Evolutionary conservation across 2,113 vertebrate genomes (phyloP).

Genomic region (Hippocampus abdominalis): DNA sequence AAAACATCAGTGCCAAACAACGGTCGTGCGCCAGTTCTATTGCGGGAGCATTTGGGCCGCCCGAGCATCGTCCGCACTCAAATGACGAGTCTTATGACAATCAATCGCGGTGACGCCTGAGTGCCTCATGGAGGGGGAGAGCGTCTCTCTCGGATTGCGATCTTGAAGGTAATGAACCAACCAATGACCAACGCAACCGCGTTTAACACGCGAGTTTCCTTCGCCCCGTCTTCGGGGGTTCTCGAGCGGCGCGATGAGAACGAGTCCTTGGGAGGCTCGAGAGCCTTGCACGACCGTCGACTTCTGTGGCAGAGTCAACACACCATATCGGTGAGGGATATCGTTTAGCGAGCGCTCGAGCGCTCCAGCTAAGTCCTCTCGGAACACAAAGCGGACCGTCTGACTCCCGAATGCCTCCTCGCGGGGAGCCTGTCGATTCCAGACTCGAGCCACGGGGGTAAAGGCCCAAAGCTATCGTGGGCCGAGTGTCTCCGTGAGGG

Average conservation of each 20-base stretch:
- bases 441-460: constrained; percentile 31
- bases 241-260: neutral
- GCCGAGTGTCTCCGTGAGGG: constrained; percentile 27
- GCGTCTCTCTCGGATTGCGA: constrained; percentile 39
- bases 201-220: neutral
- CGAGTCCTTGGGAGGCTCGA: neutral
- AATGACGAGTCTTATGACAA: constrained; percentile 24
- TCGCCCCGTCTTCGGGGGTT: neutral
- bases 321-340: no score
- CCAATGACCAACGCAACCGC: neutral
- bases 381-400: neutral
- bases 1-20: neutral
- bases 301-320: no score
- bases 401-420: constrained; percentile 34
- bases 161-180: constrained; percentile 28
- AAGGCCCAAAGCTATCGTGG: constrained; percentile 22
- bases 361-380: no score
- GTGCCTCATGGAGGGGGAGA: constrained; percentile 44
- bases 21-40: no score
- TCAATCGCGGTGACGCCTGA: constrained; percentile 30
- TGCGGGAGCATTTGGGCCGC: constrained; percentile 2
- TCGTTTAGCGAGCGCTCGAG: no score
- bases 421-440: constrained; percentile 36
- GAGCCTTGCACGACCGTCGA: no score
- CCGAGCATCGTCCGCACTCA: neutral